Percentiles rank a stretch among this genome's conserved stretches.
These are phyloP conservation scores for Megaceryle alcyon DNA, from an alignment of 2,797 vertebrate species.

Conservation along the genomic window DNA sequence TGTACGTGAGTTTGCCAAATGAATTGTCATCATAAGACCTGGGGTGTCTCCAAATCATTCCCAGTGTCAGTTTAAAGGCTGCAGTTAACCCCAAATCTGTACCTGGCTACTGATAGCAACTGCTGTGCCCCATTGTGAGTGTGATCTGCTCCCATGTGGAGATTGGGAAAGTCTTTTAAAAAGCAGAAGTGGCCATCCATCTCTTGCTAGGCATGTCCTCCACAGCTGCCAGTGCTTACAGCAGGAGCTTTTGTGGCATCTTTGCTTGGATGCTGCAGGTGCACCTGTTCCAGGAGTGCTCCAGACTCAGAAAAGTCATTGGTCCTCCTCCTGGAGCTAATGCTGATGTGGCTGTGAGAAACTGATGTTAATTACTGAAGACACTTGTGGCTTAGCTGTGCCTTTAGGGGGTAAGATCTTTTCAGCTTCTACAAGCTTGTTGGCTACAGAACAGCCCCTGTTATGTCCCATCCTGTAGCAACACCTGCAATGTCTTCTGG, in stretches of 20 bases:
- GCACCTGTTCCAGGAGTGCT: background rate
- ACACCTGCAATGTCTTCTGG: background rate
- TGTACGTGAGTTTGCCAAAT: rapidly evolving
- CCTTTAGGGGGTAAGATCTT: background rate
- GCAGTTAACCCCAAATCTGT: background rate
- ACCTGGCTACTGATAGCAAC: background rate
- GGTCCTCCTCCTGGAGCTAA: background rate
- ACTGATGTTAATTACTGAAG: background rate
- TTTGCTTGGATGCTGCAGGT: background rate
- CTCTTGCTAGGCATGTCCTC: background rate
- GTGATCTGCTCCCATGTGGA: background rate
- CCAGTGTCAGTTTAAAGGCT: background rate
- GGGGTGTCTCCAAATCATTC: background rate
- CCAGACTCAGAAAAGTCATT: background rate
- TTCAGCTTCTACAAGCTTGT: background rate
- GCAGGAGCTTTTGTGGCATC: background rate
- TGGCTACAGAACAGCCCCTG: background rate
- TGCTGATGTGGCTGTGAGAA: background rate
- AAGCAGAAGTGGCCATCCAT: background rate
- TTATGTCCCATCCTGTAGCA: background rate
- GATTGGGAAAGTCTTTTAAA: background rate
- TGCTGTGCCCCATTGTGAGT: background rate
- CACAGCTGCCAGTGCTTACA: background rate
- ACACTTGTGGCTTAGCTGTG: background rate
- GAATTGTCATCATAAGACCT: background rate